Conservation (phyloP, 2,797 vertebrate genomes). For the Dendrocincla fuliginosa region DNA sequence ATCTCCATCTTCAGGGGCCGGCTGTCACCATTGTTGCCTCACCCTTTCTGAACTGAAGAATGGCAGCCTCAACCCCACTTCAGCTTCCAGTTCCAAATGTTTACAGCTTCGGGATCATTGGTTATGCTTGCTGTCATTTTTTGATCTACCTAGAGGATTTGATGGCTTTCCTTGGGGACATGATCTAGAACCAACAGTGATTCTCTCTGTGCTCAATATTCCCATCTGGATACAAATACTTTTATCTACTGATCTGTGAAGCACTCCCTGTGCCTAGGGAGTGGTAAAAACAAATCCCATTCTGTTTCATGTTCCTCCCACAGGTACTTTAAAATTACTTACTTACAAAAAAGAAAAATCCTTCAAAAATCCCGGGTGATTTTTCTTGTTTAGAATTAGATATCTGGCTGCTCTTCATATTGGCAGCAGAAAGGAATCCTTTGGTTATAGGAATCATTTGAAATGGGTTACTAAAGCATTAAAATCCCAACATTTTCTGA, state of each 20-base stretch:
- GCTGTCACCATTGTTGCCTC: neutral
- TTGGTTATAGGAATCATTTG: neutral
- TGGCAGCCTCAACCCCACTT: neutral
- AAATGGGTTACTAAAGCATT: neutral
- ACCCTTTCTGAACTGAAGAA: neutral
- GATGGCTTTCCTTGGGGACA: neutral
- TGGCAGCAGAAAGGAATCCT: neutral
- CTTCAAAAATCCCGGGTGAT: neutral
- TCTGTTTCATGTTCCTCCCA: neutral
- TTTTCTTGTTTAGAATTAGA: neutral
- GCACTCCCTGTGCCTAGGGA: neutral
- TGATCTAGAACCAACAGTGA: neutral
- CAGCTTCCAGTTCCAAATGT: neutral
- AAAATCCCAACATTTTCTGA: neutral
- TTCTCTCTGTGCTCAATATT: neutral
- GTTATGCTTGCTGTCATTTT: no score
- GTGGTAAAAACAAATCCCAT: neutral
- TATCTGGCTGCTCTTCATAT: neutral
- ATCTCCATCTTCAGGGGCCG: neutral
- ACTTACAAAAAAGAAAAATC: neutral
- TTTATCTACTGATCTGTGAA: neutral
- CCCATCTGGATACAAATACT: neutral
- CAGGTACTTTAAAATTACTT: neutral
- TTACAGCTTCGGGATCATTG: no score
- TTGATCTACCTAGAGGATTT: no score